Base-by-base conservation (phyloP, 2,888 invertebrate genomes). In the Rosalia funebris region DNA sequence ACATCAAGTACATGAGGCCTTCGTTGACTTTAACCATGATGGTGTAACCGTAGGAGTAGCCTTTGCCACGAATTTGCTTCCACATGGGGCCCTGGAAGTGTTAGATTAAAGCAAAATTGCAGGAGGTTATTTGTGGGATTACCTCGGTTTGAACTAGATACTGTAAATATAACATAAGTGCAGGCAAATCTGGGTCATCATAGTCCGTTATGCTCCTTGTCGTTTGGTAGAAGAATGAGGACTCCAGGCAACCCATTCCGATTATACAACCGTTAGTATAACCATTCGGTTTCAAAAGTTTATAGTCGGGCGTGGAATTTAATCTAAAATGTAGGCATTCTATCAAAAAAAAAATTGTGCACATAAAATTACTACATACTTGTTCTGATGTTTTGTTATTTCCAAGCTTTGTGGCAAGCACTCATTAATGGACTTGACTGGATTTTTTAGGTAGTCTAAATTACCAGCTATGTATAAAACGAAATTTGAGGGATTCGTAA, bases 81-180 rank as follows among this genome's bases (percentile, higher is more conserved):
- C 93, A 95, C 88, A 95, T 88, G 17, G 95, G 94, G 48, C 95
- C 95, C 90, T 91, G 79, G n/a, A 55, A 58, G 14, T 11, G 10
- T n/a, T 4, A 46, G 2, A 31, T 34, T 3, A n/a, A 25, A 10
- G 11, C 34, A 34, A n/a, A 34, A 34, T n/a, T 2, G 7, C 34
- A 2, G 3, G 3, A 25, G 9, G 3, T 25, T 25, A 34, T n/a
- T 3, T n/a, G 3, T 34, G 5, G 2, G 11, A 2, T 34, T 77
- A 90, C 92, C 85, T 95, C 95, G 0, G 91, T 84, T 81, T 95
- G 95, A 4, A 89, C 91, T 71, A 96, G 87, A 83, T 95, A 96
- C 82, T 95, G 92, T 66, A 94, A 83, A 66, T 91, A 91, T 20
- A 95, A 88, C 70, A 89, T 82, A 19, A 95, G 82, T 47, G 92